Percentiles rank a stretch among this genome's conserved stretches.
Conservation (phyloP, 1,140 invertebrate genomes). For the Brachionus calyciflorus region DNA sequence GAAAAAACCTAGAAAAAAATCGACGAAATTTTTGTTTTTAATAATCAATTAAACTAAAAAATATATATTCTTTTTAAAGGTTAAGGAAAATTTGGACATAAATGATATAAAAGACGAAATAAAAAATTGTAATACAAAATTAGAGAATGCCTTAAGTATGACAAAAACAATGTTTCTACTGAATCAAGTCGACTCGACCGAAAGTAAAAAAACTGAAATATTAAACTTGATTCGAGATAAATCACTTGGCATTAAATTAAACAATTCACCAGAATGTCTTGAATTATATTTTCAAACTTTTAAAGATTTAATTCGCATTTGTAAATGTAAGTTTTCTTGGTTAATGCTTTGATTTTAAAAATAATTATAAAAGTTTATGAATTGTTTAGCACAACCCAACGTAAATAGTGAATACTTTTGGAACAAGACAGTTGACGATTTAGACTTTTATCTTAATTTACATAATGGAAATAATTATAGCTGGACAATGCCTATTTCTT, state of each 20-base stretch:
- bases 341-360: no score
- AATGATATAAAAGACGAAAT: slow-evolving; percentile 36
- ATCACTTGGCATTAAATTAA: slow-evolving; percentile 26
- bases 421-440: slow-evolving; percentile 36
- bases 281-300: slow-evolving; percentile 36
- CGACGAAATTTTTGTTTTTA: no score
- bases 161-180: slow-evolving; percentile 45
- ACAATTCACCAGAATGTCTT: background rate
- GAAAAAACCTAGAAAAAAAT: no score
- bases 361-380: background rate
- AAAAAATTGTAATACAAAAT: slow-evolving; percentile 35
- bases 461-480: background rate
- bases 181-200: slow-evolving; percentile 30
- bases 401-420: slow-evolving; percentile 37
- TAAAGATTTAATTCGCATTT: slow-evolving; percentile 35
- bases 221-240: background rate
- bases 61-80: slow-evolving; percentile 5
- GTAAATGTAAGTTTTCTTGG: background rate
- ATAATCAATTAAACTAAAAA: no score
- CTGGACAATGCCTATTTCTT: slow-evolving; percentile 13
- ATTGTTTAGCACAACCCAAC: slow-evolving; percentile 4
- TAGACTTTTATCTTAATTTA: slow-evolving; percentile 33
- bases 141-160: slow-evolving; percentile 36
- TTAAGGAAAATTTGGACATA: slow-evolving; percentile 19
- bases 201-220: background rate